phyloP scores from a whole-genome alignment of 2,888 invertebrate genomes.

The Trichopria drosophilae region DNA sequence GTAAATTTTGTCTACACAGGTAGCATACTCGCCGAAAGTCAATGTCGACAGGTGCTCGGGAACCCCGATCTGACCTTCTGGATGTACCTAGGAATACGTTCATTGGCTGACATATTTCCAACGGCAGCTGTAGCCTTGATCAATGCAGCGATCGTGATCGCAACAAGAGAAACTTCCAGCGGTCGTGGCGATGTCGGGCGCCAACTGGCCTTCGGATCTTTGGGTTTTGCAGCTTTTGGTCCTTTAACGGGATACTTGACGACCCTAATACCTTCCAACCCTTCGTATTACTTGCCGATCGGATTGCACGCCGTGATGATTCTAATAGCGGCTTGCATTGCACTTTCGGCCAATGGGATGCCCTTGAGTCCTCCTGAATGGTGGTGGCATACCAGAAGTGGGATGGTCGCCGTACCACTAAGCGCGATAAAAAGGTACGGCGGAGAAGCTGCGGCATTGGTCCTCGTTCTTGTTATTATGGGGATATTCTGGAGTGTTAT shows the following conservation, averaged over 20 bases:
- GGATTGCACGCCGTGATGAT: constrained; percentile 63
- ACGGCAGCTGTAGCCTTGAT: constrained; percentile 72
- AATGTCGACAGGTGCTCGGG: constrained; percentile 67
- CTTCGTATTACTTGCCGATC: constrained; percentile 62
- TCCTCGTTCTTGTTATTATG: constrained; percentile 70
- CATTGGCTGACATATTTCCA: constrained; percentile 76
- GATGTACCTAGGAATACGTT: constrained; percentile 70
- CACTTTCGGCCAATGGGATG: constrained; percentile 63
- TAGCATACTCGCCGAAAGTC: constrained; percentile 70
- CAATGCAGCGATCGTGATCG: constrained; percentile 78
- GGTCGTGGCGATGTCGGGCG: constrained; percentile 79
- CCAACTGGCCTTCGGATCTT: constrained; percentile 74
- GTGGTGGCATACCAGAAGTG: constrained; percentile 85
- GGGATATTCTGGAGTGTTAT: constrained; percentile 81
- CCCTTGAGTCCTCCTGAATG: constrained; percentile 81
- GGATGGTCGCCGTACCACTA: constrained; percentile 78
- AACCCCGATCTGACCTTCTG: constrained; percentile 71
- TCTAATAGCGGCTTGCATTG: constrained; percentile 58
- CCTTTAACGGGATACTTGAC: constrained; percentile 61
- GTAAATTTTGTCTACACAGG: constrained; percentile 44
- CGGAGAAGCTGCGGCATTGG: constrained; percentile 72
- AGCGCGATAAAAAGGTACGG: constrained; percentile 75
- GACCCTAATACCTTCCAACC: constrained; percentile 40
- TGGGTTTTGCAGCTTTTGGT: constrained; percentile 74
- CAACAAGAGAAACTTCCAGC: constrained; percentile 77